A percentile compares a stretch with the other conserved stretches of the same genome.
These are phyloP conservation scores for Micoletzkya japonica DNA, from an alignment of 2,888 invertebrate genomes.

Conservation along the genomic window DNA sequence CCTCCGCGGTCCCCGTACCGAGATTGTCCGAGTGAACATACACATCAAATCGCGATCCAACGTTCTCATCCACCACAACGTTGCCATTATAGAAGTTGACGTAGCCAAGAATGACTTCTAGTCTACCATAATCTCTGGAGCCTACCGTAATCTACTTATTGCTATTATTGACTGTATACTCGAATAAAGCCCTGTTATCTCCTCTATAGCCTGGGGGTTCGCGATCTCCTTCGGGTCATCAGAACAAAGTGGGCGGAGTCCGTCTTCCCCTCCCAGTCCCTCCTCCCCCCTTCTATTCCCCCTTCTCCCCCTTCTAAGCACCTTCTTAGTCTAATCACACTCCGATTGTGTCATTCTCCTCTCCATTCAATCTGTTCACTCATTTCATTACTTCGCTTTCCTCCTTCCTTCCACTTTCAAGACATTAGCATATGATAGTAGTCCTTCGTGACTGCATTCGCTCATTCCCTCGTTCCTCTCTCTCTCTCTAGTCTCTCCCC, in stretches of 20 bases:
- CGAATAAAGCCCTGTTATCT: too few relatives aligned
- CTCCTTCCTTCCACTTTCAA: background rate
- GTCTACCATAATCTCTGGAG: too few relatives aligned
- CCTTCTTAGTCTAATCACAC: constrained; percentile 24
- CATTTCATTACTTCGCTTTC: background rate
- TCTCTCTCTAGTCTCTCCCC: background rate
- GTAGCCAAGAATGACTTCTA: constrained; percentile 62
- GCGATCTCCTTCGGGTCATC: background rate
- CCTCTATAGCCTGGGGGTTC: background rate
- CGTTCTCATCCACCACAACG: constrained; percentile 64
- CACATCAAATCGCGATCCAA: constrained; percentile 64
- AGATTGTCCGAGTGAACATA: constrained; percentile 59
- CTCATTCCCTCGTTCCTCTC: constrained; percentile 11
- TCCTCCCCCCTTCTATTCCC: constrained; percentile 1
- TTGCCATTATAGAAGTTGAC: constrained; percentile 64
- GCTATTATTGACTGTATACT: too few relatives aligned
- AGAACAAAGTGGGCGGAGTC: background rate
- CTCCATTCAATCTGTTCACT: constrained; percentile 1
- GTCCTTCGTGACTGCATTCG: constrained; percentile 10
- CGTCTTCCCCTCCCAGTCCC: background rate
- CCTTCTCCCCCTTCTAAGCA: constrained; percentile 2
- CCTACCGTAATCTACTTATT: too few relatives aligned
- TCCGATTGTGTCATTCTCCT: constrained; percentile 26
- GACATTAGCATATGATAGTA: constrained; percentile 13
- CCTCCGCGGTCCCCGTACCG: constrained; percentile 42